Evolutionary conservation across 2,888 invertebrate genomes (phyloP).

Genomic region (Ochropleura plecta): DNA sequence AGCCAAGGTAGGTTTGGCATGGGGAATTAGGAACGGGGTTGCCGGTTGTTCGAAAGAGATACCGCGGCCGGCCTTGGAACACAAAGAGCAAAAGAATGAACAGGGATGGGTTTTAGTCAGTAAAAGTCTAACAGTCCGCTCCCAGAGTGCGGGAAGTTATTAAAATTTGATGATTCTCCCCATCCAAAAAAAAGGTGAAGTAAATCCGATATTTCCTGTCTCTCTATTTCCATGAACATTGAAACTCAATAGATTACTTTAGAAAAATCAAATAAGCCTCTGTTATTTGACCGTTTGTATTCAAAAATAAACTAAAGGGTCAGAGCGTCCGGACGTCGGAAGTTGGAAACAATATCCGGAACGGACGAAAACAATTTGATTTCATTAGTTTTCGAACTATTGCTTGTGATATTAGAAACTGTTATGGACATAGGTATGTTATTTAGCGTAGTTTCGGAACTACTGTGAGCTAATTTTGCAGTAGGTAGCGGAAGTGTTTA

Average conservation of each 20-base stretch:
- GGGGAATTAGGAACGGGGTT: too few relatives aligned
- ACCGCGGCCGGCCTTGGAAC: too few relatives aligned
- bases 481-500: background rate
- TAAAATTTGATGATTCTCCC: too few relatives aligned
- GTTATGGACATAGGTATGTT: conserved; percentile 7
- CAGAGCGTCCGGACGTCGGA: conserved; percentile 14
- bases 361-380: conserved; percentile 48
- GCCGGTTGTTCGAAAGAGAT: too few relatives aligned
- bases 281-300: conserved; percentile 28
- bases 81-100: too few relatives aligned
- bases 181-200: too few relatives aligned
- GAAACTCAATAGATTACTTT: conserved; percentile 2
- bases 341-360: conserved; percentile 56
- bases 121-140: too few relatives aligned
- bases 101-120: too few relatives aligned
- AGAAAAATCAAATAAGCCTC: conserved; percentile 27
- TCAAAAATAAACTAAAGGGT: conserved; percentile 52
- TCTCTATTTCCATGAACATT: background rate
- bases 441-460: background rate
- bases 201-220: background rate
- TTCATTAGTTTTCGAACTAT: conserved; percentile 53
- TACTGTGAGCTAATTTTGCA: background rate
- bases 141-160: too few relatives aligned
- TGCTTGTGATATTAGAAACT: conserved; percentile 27
- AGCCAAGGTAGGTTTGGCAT: too few relatives aligned